Base-by-base conservation (phyloP, 2,113 vertebrate species). In the Pheucticus melanocephalus region DNA sequence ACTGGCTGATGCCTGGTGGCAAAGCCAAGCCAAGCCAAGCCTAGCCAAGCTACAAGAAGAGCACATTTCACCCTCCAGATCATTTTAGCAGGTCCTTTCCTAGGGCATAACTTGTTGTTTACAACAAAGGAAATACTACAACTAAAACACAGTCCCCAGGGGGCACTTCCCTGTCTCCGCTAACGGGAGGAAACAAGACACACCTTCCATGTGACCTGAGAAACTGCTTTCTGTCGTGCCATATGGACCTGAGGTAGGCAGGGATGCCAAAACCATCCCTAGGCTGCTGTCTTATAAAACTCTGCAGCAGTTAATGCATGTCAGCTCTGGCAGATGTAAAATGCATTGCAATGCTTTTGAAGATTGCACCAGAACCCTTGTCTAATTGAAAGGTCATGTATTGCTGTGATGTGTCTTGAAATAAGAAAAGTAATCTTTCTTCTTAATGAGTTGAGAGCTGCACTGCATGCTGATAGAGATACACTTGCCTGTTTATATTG, bases 81-180 rank as follows among this genome's bases (percentile, higher is more conserved):
- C 48, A 48, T 53, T 94, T 84, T 27, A 87, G 42, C 81, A 89
- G 53, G 54, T 69, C 70, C 27, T 92, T 94, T 94, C 70, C 63
- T 50, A 85, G 87, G 87, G 70, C 89, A 94, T 48, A 85, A 39
- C 28, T 84, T 84, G n/a, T 88, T 96, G 91, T 96, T 95, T 95
- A 95, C 91, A 93, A 79, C 50, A 95, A 72, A 95, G 95, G 93
- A 96, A 96, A 79, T 65, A 65, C 4, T 93, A 89, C 50, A 90
- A 28, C 57, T 80, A 30, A 82, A 85, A 88, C 44, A 33, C 5
- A 3, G 79, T 92, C 84, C 86, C 90, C 68, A 57, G 91, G 92
- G 94, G 70, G 39, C 53, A 57, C 73, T 92, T 95, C 69, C 45
- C 70, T 76, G 77, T 78, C 70, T 85, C 69, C 0, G 0, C 56